Percentiles rank a stretch among this genome's conserved stretches.
Evolutionary conservation across 2,113 vertebrate species (phyloP).

Genomic region (Phrynosoma platyrhinos): DNA sequence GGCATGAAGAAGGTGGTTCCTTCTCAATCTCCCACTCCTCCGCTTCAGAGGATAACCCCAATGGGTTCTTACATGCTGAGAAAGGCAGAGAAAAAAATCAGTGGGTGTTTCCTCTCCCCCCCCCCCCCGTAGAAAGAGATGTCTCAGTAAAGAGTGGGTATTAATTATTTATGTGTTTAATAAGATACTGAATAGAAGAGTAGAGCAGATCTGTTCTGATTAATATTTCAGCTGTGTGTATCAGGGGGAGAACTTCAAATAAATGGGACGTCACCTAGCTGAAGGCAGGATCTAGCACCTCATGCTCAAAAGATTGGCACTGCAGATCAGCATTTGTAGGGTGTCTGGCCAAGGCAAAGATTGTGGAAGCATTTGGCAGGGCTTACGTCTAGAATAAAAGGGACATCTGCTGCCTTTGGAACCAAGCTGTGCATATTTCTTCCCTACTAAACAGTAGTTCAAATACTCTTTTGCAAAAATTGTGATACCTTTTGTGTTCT

Average conservation of each 20-base stretch:
- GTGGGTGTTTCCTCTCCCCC: too few relatives aligned
- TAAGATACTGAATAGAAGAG: not conserved
- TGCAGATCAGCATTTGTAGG: not conserved
- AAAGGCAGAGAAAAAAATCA: too few relatives aligned
- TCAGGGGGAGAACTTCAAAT: not conserved
- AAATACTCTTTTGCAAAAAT: not conserved
- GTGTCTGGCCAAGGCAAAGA: constrained; percentile 4
- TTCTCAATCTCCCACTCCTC: too few relatives aligned
- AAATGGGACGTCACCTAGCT: not conserved
- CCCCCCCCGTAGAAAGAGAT: not conserved
- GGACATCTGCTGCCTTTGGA: constrained; percentile 19
- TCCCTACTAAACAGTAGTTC: not conserved
- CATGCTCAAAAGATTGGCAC: not conserved
- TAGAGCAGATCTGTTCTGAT: not conserved
- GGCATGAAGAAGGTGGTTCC: too few relatives aligned
- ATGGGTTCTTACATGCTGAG: too few relatives aligned
- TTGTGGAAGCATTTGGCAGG: not conserved
- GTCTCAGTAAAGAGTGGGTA: not conserved
- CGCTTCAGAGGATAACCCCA: too few relatives aligned
- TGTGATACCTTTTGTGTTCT: not conserved
- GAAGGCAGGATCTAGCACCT: constrained; percentile 20
- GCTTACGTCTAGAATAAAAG: constrained; percentile 6
- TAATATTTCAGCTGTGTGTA: not conserved
- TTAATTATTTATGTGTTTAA: not conserved
- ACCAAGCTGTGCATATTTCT: not conserved